Conservation (phyloP, 2,113 vertebrate species). For the Acanthochromis polyacanthus region DNA sequence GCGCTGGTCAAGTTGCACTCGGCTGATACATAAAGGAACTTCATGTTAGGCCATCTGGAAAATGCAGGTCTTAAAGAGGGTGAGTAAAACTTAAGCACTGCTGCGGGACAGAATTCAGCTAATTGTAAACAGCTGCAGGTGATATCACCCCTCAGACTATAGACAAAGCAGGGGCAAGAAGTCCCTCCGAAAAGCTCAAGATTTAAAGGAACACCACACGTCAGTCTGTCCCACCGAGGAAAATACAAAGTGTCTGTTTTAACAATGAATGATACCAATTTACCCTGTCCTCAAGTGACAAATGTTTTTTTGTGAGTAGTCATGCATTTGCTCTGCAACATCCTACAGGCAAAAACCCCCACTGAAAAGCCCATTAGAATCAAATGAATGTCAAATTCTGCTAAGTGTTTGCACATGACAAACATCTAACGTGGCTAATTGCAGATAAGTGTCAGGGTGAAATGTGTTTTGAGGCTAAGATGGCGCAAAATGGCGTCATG, state of each 20-base stretch:
- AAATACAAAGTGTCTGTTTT: constrained; percentile 46
- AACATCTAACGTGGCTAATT: constrained; percentile 65
- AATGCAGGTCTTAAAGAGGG: constrained; percentile 55
- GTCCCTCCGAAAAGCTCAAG: constrained; percentile 43
- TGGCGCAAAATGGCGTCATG: constrained; percentile 47
- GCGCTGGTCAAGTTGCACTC: constrained; percentile 20
- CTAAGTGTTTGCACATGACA: constrained; percentile 68
- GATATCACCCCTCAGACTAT: constrained; percentile 66
- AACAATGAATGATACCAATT: constrained; percentile 59
- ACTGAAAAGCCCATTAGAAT: constrained; percentile 69
- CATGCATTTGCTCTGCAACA: constrained; percentile 35
- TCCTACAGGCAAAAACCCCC: constrained; percentile 54
- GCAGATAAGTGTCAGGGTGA: constrained; percentile 61
- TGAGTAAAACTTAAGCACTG: constrained; percentile 60
- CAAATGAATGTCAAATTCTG: constrained; percentile 65
- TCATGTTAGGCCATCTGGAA: constrained; percentile 62
- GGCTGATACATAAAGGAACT: constrained; percentile 30
- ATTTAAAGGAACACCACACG: constrained; percentile 30
- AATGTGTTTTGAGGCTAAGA: constrained; percentile 47
- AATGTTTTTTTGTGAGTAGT: constrained; percentile 31
- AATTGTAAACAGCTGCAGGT: constrained; percentile 78
- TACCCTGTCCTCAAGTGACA: constrained; percentile 41
- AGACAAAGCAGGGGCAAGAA: constrained; percentile 36
- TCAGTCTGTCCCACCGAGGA: background rate
- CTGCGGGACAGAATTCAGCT: constrained; percentile 56